Evolutionary conservation across 2,113 vertebrate species (phyloP).

Genomic region (Gadus chalcogrammus): DNA sequence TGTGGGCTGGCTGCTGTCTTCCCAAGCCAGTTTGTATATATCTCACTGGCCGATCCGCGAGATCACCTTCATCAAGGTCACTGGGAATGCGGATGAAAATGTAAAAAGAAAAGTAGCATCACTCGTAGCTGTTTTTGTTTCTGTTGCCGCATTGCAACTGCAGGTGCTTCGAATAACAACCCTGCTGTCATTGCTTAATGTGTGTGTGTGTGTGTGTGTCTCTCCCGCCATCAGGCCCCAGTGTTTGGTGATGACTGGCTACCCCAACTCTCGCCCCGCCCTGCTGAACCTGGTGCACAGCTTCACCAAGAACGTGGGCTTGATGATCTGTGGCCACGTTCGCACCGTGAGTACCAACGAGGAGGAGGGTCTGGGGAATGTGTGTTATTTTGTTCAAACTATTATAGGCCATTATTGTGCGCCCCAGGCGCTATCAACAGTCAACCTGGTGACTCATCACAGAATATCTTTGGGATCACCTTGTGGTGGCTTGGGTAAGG

Average conservation of each 20-base stretch:
- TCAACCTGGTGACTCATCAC: too few species aligned
- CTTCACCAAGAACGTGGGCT: constrained; percentile 96
- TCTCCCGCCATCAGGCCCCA: constrained; percentile 80
- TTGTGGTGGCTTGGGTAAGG: too few species aligned
- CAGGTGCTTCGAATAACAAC: background rate
- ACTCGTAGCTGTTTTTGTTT: too few species aligned
- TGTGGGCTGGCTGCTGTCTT: constrained; percentile 48
- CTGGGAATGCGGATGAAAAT: too few species aligned
- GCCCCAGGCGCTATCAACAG: too few species aligned
- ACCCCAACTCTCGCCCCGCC: constrained; percentile 91
- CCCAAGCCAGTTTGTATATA: constrained; percentile 9
- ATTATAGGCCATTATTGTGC: too few species aligned
- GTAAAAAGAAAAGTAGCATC: too few species aligned
- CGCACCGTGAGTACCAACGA: constrained; percentile 78
- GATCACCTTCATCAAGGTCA: constrained; percentile 30
- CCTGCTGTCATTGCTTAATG: background rate
- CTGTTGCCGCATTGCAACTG: too few species aligned
- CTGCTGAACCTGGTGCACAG: constrained; percentile 91
- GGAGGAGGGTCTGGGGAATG: background rate
- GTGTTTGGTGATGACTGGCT: constrained; percentile 96
- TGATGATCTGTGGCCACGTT: constrained; percentile 95
- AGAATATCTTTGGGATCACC: too few species aligned
- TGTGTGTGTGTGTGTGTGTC: background rate
- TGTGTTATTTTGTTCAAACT: too few species aligned
- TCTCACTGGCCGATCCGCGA: constrained; percentile 4